A percentile compares a stretch with the other conserved stretches of the same genome.
These are phyloP conservation scores for Diogma glabrata DNA, from an alignment of 2,888 invertebrate genomes.

Conservation along the genomic window DNA sequence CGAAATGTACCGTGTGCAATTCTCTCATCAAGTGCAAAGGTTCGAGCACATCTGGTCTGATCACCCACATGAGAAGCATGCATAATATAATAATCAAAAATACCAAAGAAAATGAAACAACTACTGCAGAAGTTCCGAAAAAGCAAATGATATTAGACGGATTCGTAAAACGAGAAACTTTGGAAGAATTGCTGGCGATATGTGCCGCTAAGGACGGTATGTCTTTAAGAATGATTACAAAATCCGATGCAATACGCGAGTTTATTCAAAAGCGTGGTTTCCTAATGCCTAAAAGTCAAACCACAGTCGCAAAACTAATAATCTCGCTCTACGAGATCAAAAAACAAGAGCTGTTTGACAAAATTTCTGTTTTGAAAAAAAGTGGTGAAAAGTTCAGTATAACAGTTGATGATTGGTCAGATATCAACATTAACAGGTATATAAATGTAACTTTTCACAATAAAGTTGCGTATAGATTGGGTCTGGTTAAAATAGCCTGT, in stretches of 20 bases:
- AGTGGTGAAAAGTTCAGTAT: conserved; percentile 3
- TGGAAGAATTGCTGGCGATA: not conserved
- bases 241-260: conserved; percentile 2
- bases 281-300: no score
- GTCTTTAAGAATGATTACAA: conserved; percentile 5
- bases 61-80: no score
- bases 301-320: no score
- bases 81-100: conserved; percentile 1
- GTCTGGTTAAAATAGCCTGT: not conserved
- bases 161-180: not conserved
- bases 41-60: not conserved
- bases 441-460: not conserved
- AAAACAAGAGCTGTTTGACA: not conserved
- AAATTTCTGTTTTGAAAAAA: conserved; percentile 1
- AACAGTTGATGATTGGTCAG: not conserved
- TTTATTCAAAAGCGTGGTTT: conserved; percentile 7
- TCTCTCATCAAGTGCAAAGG: not conserved
- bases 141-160: conserved; percentile 1
- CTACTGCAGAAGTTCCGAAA: not conserved
- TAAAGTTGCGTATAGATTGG: conserved; percentile 2
- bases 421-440: conserved; percentile 2
- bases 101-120: not conserved
- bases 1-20: not conserved
- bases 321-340: no score
- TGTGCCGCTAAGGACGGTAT: not conserved